A percentile compares a stretch with the other conserved stretches of the same genome.
Conservation (phyloP, 1,140 invertebrate genomes). For the Wasmannia auropunctata region DNA sequence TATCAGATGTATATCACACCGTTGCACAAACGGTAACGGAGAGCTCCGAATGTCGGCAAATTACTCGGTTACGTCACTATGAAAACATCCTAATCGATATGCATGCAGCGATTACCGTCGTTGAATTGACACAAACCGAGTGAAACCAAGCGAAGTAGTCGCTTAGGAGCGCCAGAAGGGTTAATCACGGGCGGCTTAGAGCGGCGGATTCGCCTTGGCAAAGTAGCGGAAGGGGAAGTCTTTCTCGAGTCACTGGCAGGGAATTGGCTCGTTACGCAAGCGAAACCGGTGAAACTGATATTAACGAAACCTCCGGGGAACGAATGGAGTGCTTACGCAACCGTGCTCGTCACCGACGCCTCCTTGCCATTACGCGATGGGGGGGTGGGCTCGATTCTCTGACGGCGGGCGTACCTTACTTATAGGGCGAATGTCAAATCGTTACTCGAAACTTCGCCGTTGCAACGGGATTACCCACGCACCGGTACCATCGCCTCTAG, state of each 20-base stretch:
- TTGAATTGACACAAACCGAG: conserved; percentile 48
- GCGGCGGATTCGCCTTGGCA: conserved; percentile 13
- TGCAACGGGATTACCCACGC: conserved; percentile 68
- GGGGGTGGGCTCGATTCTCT: conserved; percentile 13
- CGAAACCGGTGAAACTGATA: conserved; percentile 62
- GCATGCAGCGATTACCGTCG: not conserved
- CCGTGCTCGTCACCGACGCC: conserved; percentile 5
- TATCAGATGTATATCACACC: not conserved
- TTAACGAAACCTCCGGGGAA: conserved; percentile 30
- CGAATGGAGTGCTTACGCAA: conserved; percentile 15
- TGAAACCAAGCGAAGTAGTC: conserved; percentile 50
- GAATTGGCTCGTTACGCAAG: conserved; percentile 64
- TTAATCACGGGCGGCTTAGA: conserved; percentile 51
- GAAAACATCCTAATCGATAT: conserved; percentile 22
- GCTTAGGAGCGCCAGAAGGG: conserved; percentile 35
- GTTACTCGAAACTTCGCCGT: conserved; percentile 68
- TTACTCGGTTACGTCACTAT: not conserved
- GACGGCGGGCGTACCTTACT: conserved; percentile 37
- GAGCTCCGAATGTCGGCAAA: too few species aligned
- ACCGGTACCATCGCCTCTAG: conserved; percentile 1
- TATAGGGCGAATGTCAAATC: conserved; percentile 69
- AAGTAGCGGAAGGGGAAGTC: conserved; percentile 40
- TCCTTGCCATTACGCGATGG: not conserved
- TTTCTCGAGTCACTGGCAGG: conserved; percentile 46
- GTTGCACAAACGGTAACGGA: not conserved